Conservation (phyloP, 2,888 invertebrate genomes). For the Eupithecia subfuscata region DNA sequence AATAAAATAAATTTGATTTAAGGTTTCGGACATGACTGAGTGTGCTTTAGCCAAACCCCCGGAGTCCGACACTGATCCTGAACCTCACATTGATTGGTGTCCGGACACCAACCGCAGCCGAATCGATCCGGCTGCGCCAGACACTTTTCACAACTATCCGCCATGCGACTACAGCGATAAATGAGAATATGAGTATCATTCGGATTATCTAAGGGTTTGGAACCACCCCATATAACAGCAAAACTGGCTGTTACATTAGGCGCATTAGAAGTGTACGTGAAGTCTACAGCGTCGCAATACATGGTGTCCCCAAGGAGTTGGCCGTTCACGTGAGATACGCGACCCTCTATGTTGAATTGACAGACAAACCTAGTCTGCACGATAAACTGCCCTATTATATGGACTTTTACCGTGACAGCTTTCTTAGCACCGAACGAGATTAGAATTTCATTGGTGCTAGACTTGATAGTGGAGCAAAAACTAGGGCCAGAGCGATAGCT, state of each 20-base stretch:
- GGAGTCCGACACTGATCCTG: background rate
- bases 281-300: constrained; percentile 96
- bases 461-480: constrained; percentile 97
- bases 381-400: constrained; percentile 97
- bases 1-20: too few relatives aligned
- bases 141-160: background rate
- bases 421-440: constrained; percentile 96
- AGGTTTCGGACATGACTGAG: background rate
- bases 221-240: constrained; percentile 97
- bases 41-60: background rate
- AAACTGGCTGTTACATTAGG: constrained; percentile 97
- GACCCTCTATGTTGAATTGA: constrained; percentile 97
- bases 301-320: constrained; percentile 96
- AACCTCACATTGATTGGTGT: background rate
- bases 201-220: constrained; percentile 97
- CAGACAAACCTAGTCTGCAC: constrained; percentile 97
- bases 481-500: constrained; percentile 97
- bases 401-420: constrained; percentile 95
- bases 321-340: constrained; percentile 95
- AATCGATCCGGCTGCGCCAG: background rate
- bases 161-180: constrained; percentile 85
- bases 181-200: constrained; percentile 97
- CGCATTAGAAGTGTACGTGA: constrained; percentile 95
- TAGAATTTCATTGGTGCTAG: constrained; percentile 94
- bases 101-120: background rate